phyloP scores from a whole-genome alignment of 2,113 vertebrate species.

The Anseranas semipalmata region DNA sequence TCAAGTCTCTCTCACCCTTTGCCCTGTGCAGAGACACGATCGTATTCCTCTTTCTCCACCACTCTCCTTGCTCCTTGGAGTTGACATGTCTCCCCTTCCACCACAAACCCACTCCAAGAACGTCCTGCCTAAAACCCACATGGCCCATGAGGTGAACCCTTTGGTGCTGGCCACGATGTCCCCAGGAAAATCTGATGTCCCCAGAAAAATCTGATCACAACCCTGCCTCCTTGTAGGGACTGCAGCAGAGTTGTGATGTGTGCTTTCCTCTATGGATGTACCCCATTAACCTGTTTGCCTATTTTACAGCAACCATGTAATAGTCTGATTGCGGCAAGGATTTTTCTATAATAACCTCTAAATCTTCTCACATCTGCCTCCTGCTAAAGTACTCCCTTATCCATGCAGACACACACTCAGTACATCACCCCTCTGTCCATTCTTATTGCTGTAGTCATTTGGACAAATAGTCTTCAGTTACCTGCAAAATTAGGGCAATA shows the following conservation, averaged over 20 bases:
- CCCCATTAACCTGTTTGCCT: constrained; percentile 63
- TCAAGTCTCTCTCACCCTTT: not conserved
- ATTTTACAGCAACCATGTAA: constrained; percentile 32
- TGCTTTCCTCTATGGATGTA: constrained; percentile 1
- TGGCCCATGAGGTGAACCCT: fast-evolving
- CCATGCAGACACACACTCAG: not conserved
- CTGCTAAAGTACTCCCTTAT: constrained; percentile 27
- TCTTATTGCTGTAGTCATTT: not conserved
- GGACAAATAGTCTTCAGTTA: constrained; percentile 29
- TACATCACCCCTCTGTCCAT: constrained; percentile 8
- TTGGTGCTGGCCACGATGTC: not conserved
- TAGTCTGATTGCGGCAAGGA: constrained; percentile 27
- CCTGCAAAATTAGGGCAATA: not conserved
- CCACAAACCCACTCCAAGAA: fast-evolving
- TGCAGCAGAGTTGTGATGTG: not conserved
- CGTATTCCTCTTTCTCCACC: not conserved
- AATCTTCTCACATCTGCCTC: constrained; percentile 70
- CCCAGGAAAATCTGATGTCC: not conserved
- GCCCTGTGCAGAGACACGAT: not conserved
- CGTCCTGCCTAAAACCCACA: not conserved
- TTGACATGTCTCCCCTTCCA: not conserved
- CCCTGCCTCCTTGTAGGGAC: not conserved
- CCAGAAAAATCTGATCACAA: not conserved
- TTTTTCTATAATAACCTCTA: constrained; percentile 61
- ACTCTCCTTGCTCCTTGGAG: not conserved